A percentile compares a stretch with the other conserved stretches of the same genome.
phyloP scores from a whole-genome alignment of 2,888 invertebrate genomes.

The Clivina fossor region DNA sequence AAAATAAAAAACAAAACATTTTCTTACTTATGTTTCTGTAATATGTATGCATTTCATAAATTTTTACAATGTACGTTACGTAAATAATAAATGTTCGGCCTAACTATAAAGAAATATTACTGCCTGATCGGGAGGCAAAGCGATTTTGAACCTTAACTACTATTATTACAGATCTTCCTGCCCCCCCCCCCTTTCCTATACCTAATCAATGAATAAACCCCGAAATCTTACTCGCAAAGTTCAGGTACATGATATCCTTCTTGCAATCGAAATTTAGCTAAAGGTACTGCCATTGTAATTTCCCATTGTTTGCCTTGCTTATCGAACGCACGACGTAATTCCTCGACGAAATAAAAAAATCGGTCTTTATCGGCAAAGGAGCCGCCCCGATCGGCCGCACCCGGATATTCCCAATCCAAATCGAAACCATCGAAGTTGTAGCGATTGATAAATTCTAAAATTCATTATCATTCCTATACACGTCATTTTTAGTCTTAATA shows the following conservation, averaged over 20 bases:
- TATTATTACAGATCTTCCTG: too few species aligned
- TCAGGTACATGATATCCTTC: slow-evolving; percentile 92
- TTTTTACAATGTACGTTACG: too few species aligned
- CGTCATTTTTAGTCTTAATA: too few species aligned
- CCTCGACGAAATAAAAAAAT: slow-evolving; percentile 81
- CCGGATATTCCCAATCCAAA: slow-evolving; percentile 90
- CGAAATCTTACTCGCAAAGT: slow-evolving; percentile 78
- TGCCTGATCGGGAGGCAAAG: too few species aligned
- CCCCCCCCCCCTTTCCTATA: too few species aligned
- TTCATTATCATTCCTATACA: too few species aligned
- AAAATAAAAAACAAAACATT: too few species aligned
- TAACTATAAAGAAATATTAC: too few species aligned
- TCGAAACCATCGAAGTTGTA: slow-evolving; percentile 85
- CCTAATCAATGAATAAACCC: background rate
- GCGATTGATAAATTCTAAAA: slow-evolving; percentile 68
- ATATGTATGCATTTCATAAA: too few species aligned
- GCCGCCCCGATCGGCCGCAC: slow-evolving; percentile 83
- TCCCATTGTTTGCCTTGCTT: slow-evolving; percentile 77
- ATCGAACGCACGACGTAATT: slow-evolving; percentile 76
- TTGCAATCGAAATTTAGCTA: slow-evolving; percentile 82
- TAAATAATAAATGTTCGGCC: too few species aligned
- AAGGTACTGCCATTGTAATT: slow-evolving; percentile 85
- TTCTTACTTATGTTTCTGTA: too few species aligned
- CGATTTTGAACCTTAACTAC: too few species aligned
- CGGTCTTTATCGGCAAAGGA: slow-evolving; percentile 80